Evolutionary conservation across 37 sponge, comb jelly and placozoan species (phyloP).

Genomic region (Corticium candelabrum): DNA sequence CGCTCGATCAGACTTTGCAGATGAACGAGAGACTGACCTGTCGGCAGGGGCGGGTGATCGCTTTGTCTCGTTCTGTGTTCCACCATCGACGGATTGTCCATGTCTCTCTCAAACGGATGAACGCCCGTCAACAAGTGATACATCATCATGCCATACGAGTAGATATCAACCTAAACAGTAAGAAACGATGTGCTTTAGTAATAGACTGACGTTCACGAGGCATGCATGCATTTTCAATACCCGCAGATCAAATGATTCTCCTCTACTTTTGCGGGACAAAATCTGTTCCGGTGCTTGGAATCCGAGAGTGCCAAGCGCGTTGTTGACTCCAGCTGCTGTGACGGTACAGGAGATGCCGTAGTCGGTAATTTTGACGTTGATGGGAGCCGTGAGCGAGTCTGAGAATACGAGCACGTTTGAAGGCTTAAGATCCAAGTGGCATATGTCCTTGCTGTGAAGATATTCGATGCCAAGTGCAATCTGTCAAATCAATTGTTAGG

Average conservation of each 20-base stretch:
- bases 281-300: constrained; percentile 72
- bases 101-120: constrained; percentile 63
- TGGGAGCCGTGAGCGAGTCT: constrained; percentile 32
- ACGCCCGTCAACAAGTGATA: constrained; percentile 86
- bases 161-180: constrained; percentile 68
- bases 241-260: not conserved
- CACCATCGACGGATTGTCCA: constrained; percentile 45
- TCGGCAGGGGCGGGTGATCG: not conserved
- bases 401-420: constrained; percentile 82
- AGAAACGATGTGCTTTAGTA: no score
- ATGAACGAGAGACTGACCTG: not conserved
- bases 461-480: constrained; percentile 74
- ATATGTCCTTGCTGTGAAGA: constrained; percentile 60
- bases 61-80: not conserved
- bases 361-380: constrained; percentile 82
- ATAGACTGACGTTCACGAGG: no score
- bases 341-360: constrained; percentile 54
- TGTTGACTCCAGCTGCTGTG: constrained; percentile 66
- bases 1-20: not conserved
- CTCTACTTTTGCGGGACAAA: not conserved
- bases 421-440: constrained; percentile 81
- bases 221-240: no score
- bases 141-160: constrained; percentile 81
- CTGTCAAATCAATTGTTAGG: no score
- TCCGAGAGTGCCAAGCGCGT: constrained; percentile 84